Percentiles rank a stretch among this genome's conserved stretches.
Conservation (phyloP, 64 coral and sea anemone species). For the Orbicella faveolata region DNA sequence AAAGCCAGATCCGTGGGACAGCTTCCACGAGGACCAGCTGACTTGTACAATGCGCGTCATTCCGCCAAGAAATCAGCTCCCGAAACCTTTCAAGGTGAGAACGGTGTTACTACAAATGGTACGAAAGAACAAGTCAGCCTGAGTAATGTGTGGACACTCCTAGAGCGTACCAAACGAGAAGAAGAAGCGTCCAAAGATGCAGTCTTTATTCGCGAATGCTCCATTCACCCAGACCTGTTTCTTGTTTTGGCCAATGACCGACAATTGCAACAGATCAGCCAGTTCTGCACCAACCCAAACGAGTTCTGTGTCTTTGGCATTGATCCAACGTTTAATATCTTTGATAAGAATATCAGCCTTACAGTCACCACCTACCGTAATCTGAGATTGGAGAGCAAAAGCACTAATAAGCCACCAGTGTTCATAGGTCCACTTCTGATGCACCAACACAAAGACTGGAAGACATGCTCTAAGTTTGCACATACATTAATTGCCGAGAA, state of each 20-base stretch:
- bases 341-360: no score
- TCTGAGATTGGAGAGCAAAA: no score
- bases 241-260: slow-evolving; percentile 53
- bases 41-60: slow-evolving; percentile 61
- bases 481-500: no score
- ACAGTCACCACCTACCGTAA: no score
- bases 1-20: slow-evolving; percentile 36
- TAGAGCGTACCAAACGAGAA: slow-evolving; percentile 57
- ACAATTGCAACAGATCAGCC: slow-evolving; percentile 27
- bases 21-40: slow-evolving; percentile 56
- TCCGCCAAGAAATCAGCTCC: slow-evolving; percentile 21
- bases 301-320: no score
- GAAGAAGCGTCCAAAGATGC: slow-evolving; percentile 44
- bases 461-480: no score
- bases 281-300: slow-evolving; percentile 56
- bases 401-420: no score
- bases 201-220: slow-evolving; percentile 47
- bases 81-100: slow-evolving; percentile 18
- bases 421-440: no score
- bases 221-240: slow-evolving; percentile 48
- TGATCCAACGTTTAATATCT: no score
- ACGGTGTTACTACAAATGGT: slow-evolving; percentile 11
- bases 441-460: no score
- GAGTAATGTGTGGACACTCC: slow-evolving; percentile 42
- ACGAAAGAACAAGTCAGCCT: not conserved